Conservation (phyloP, 2,888 invertebrate genomes). For the Monochamus alternatus region DNA sequence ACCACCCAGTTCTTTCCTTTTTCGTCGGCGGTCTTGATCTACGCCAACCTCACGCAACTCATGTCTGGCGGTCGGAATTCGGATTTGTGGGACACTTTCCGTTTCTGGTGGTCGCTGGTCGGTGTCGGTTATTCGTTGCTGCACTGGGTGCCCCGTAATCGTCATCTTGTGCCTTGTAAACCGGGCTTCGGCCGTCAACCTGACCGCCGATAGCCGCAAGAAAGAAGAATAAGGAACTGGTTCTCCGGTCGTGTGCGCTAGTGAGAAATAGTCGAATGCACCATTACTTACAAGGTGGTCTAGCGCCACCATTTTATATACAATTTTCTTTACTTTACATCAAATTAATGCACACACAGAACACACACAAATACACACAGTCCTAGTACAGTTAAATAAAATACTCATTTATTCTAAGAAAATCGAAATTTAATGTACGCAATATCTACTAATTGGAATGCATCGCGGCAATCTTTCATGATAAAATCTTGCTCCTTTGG, state of each 20-base stretch:
- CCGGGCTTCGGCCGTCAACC: slow-evolving; percentile 60
- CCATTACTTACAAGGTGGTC: slow-evolving; percentile 5
- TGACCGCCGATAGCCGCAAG: slow-evolving; percentile 54
- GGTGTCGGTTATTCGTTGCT: slow-evolving; percentile 53
- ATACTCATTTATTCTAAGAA: too few species aligned
- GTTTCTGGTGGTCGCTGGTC: slow-evolving; percentile 56
- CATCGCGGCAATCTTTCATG: too few species aligned
- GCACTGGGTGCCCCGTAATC: slow-evolving; percentile 37
- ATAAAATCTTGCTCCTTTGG: too few species aligned
- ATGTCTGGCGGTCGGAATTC: slow-evolving; percentile 43
- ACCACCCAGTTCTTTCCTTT: slow-evolving; percentile 28
- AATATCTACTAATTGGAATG: too few species aligned
- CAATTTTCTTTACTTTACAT: too few species aligned
- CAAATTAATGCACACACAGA: too few species aligned
- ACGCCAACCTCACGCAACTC: slow-evolving; percentile 38
- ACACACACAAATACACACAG: too few species aligned
- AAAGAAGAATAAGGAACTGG: slow-evolving; percentile 56
- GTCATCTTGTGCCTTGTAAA: slow-evolving; percentile 45
- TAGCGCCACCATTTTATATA: too few species aligned
- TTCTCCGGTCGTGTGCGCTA: slow-evolving; percentile 40
- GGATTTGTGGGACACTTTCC: slow-evolving; percentile 61
- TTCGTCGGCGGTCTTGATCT: slow-evolving; percentile 44
- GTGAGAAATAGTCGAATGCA: slow-evolving; percentile 14
- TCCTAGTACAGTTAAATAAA: too few species aligned
- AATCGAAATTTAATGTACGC: too few species aligned